phyloP scores from a whole-genome alignment of 2,113 vertebrate genomes.

The Hippocampus abdominalis region DNA sequence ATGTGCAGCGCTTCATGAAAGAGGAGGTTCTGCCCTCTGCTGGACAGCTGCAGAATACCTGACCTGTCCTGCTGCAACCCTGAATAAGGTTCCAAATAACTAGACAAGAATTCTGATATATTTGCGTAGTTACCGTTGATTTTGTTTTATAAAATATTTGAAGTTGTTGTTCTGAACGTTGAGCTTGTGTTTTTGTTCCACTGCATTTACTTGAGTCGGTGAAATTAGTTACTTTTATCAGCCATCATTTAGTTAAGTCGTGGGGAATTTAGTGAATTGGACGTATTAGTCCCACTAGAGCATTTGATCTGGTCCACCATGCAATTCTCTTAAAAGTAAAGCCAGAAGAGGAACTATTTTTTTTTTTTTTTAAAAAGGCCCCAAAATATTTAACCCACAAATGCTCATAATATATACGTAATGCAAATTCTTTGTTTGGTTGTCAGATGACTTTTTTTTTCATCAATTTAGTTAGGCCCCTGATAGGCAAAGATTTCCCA shows the following conservation, averaged over 20 bases:
- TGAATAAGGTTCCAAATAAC: slow-evolving; percentile 6
- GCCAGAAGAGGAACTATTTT: not conserved
- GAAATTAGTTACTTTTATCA: not conserved
- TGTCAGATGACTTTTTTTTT: not conserved
- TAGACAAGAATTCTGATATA: not conserved
- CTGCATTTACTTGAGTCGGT: not conserved
- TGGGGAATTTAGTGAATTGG: not conserved
- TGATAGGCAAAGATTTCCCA: not conserved
- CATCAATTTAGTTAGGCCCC: not conserved
- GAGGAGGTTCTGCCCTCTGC: slow-evolving; percentile 79
- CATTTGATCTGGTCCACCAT: not conserved
- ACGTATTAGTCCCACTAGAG: too few species aligned
- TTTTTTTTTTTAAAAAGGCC: too few species aligned
- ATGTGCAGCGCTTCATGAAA: slow-evolving; percentile 80
- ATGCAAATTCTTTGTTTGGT: not conserved
- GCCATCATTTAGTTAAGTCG: not conserved
- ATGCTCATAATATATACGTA: not conserved
- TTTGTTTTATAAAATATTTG: slow-evolving; percentile 3
- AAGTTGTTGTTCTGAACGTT: not conserved
- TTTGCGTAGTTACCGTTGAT: not conserved
- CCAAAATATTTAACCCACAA: not conserved
- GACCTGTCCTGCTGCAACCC: not conserved
- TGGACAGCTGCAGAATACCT: slow-evolving; percentile 62
- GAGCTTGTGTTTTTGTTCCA: not conserved
- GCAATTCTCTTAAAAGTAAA: not conserved